These are phyloP conservation scores for Acanthurus lineatus DNA, from an alignment of 2,797 vertebrate species.

Conservation along the genomic window DNA sequence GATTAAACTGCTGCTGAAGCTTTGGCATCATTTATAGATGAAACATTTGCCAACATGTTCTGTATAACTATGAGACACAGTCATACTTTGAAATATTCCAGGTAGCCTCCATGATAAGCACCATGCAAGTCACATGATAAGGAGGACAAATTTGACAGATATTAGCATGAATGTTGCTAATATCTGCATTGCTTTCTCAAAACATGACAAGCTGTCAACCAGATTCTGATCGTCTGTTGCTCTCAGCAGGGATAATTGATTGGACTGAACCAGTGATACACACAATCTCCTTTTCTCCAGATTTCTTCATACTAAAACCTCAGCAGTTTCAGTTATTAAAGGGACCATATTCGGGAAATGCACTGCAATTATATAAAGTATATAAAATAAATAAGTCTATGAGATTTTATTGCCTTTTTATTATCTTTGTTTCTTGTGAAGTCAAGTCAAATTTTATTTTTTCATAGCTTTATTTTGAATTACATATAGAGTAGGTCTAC, in stretches of 20 bases:
- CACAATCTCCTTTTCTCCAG: background rate
- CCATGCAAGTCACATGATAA: background rate
- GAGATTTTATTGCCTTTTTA: too few relatives aligned
- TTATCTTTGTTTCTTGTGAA: too few relatives aligned
- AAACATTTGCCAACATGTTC: conserved; percentile 9
- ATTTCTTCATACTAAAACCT: background rate
- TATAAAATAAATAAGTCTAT: too few relatives aligned
- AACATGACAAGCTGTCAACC: background rate
- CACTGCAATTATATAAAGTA: too few relatives aligned
- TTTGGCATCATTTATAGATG: background rate
- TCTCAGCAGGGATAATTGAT: conserved; percentile 42
- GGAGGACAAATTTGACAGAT: background rate
- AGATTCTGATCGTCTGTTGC: conserved; percentile 20
- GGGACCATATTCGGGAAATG: background rate
- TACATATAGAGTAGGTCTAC: too few relatives aligned
- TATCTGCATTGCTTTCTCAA: background rate
- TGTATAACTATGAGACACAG: background rate
- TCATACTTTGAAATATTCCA: background rate
- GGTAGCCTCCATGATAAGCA: background rate
- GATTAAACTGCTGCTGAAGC: background rate
- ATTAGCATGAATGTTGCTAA: background rate
- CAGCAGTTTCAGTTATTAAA: background rate
- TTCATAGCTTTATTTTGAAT: too few relatives aligned
- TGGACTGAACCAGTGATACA: background rate
- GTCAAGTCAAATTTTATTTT: too few relatives aligned